A percentile compares a stretch with the other conserved stretches of the same genome.
phyloP scores from a whole-genome alignment of 2,888 invertebrate species.

The Drosophila demipolita region DNA sequence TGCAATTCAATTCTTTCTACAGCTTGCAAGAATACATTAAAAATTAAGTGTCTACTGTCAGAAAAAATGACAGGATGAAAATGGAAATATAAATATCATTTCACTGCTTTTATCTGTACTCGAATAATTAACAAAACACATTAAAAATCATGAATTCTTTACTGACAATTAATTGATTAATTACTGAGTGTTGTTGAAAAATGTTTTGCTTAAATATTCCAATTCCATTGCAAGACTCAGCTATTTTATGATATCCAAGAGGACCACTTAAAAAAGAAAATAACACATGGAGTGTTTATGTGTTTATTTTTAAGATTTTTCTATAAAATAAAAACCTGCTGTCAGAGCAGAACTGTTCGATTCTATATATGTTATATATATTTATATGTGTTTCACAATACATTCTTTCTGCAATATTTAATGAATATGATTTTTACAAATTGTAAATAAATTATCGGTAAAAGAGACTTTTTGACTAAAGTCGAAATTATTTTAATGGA shows the following conservation, averaged over 20 bases:
- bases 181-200: neutral
- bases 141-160: constrained; percentile 1
- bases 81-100: constrained; percentile 35
- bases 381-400: too few relatives aligned
- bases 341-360: too few relatives aligned
- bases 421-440: neutral
- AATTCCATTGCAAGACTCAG: too few relatives aligned
- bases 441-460: neutral
- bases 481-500: constrained; percentile 2
- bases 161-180: neutral
- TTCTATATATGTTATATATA: too few relatives aligned
- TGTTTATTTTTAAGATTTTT: too few relatives aligned
- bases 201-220: neutral
- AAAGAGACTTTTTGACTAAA: neutral
- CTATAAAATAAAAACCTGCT: too few relatives aligned
- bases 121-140: neutral
- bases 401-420: neutral
- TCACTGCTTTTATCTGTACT: constrained; percentile 19
- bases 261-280: too few relatives aligned
- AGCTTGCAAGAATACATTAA: constrained; percentile 18
- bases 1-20: constrained; percentile 33
- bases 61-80: constrained; percentile 11
- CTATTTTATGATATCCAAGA: too few relatives aligned
- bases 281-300: too few relatives aligned
- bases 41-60: constrained; percentile 14